These are phyloP conservation scores for Diarsia rubi DNA, from an alignment of 2,888 invertebrate genomes.

Conservation along the genomic window DNA sequence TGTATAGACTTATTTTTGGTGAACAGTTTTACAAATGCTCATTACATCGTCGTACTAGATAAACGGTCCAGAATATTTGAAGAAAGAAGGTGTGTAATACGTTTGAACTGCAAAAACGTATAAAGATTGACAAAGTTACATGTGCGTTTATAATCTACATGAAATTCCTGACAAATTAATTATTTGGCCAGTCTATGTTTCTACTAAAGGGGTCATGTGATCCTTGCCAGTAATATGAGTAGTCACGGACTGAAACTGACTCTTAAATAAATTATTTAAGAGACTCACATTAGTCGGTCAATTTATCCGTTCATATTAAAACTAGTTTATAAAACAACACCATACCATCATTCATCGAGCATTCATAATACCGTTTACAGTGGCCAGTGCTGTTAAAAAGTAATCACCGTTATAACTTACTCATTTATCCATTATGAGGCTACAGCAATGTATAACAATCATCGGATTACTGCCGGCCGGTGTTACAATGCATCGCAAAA, in stretches of 20 bases:
- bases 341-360: neutral
- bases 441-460: conserved; percentile 5
- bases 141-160: neutral
- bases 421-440: conserved; percentile 16
- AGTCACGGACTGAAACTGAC: conserved; percentile 6
- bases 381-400: conserved; percentile 36
- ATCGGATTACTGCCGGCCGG: neutral
- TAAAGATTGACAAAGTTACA: neutral
- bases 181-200: neutral
- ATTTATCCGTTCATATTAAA: neutral
- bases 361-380: neutral
- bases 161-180: neutral
- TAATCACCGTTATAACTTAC: conserved; percentile 36
- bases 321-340: neutral
- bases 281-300: neutral
- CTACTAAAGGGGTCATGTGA: neutral
- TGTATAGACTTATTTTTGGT: neutral
- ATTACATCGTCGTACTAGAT: neutral
- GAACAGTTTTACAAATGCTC: neutral
- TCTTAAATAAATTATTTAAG: too few relatives aligned
- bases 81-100: neutral
- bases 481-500: conserved; percentile 15
- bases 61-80: neutral
- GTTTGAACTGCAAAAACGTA: too few relatives aligned
- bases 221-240: conserved; percentile 2